Evolutionary conservation across 2,113 vertebrate species (phyloP).

Genomic region (Ondatra zibethicus): DNA sequence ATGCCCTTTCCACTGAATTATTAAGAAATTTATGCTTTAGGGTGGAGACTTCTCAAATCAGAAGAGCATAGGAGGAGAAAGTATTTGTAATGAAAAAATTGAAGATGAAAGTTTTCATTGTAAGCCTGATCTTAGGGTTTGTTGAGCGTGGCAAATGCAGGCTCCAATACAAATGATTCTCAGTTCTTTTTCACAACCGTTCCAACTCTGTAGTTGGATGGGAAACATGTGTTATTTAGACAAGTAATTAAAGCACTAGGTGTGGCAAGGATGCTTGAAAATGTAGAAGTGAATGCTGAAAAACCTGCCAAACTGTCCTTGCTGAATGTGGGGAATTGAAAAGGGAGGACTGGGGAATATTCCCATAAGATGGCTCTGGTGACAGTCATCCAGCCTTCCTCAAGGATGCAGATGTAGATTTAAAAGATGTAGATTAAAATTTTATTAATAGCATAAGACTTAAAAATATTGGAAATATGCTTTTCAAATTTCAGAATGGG

Average conservation of each 20-base stretch:
- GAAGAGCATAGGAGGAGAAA: constrained; percentile 97
- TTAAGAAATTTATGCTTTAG: constrained; percentile 98
- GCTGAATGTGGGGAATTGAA: constrained; percentile 94
- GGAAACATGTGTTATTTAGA: constrained; percentile 96
- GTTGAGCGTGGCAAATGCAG: constrained; percentile 97
- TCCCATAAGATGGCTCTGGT: constrained; percentile 89
- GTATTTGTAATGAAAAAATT: constrained; percentile 65
- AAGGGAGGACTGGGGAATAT: constrained; percentile 88
- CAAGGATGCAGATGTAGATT: constrained; percentile 94
- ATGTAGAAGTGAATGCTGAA: constrained; percentile 91
- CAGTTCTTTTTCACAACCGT: constrained; percentile 98
- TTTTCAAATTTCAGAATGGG: constrained; percentile 96
- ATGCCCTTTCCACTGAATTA: constrained; percentile 97
- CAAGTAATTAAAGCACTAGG: constrained; percentile 95
- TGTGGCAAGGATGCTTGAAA: constrained; percentile 92
- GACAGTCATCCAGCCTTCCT: constrained; percentile 92
- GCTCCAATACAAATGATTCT: constrained; percentile 94
- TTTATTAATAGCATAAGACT: constrained; percentile 91
- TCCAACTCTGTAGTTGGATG: constrained; percentile 94
- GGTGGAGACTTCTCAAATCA: constrained; percentile 98
- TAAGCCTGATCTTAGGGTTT: constrained; percentile 94
- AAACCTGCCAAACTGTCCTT: constrained; percentile 87
- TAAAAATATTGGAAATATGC: constrained; percentile 95
- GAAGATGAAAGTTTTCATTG: constrained; percentile 89
- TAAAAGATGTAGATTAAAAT: constrained; percentile 94